Conservation (phyloP, 2,113 vertebrate species). For the Eubucco bourcierii region DNA sequence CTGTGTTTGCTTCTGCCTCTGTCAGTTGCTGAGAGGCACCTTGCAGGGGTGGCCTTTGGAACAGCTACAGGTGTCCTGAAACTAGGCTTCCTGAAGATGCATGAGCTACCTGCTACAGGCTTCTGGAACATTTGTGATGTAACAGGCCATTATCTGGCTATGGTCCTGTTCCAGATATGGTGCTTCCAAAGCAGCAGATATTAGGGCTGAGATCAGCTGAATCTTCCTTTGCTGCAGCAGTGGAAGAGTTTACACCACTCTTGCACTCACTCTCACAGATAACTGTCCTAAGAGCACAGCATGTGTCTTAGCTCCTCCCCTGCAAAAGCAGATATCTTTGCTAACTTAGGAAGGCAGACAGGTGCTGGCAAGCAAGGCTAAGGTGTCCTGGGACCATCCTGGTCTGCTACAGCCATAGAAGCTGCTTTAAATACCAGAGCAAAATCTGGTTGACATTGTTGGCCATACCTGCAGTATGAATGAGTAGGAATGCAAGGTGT, state of each 20-base stretch:
- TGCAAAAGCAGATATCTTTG: not conserved
- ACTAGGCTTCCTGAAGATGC: not conserved
- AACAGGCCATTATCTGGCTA: not conserved
- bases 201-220: not conserved
- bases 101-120: not conserved
- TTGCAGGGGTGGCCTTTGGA: not conserved
- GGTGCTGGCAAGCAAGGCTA: not conserved
- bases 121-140: not conserved
- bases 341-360: not conserved
- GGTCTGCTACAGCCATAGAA: not conserved
- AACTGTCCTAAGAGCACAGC: not conserved
- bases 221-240: not conserved
- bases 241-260: not conserved
- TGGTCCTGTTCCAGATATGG: not conserved
- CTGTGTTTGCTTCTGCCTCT: not conserved
- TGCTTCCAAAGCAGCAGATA: not conserved
- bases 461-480: not conserved
- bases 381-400: not conserved
- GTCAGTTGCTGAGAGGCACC: not conserved
- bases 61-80: not conserved
- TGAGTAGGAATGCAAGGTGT: not conserved
- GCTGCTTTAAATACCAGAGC: not conserved
- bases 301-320: not conserved
- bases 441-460: accelerated
- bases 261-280: not conserved